These are phyloP conservation scores for Phrynocephalus forsythii DNA, from an alignment of 2,797 vertebrate genomes.

Conservation along the genomic window DNA sequence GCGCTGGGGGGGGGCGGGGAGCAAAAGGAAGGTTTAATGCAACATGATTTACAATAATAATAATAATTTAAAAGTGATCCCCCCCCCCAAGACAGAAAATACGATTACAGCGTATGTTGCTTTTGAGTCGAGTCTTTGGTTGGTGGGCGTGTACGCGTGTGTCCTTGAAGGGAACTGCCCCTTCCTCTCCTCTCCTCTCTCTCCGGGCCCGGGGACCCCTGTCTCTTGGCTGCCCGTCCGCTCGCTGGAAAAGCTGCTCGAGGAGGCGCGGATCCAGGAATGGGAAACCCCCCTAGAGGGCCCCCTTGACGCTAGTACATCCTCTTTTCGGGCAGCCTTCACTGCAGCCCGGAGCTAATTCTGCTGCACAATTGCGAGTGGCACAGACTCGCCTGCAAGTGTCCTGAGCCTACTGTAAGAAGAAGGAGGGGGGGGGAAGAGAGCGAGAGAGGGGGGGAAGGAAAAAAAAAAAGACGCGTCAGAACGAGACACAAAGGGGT, in stretches of 20 bases:
- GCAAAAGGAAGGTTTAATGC: not conserved
- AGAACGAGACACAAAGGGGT: slow-evolving; percentile 36
- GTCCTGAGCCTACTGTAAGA: slow-evolving; percentile 70
- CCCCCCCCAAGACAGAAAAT: no score
- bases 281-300: slow-evolving; percentile 84
- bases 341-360: slow-evolving; percentile 76
- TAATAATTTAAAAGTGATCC: no score
- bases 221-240: not conserved
- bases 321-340: slow-evolving; percentile 75
- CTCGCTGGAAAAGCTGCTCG: slow-evolving; percentile 41
- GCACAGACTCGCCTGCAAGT: slow-evolving; percentile 67
- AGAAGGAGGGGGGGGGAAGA: not conserved
- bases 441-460: not conserved
- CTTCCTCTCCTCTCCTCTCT: not conserved
- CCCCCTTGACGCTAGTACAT: slow-evolving; percentile 83
- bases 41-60: no score
- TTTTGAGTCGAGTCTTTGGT: not conserved
- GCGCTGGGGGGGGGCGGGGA: not conserved
- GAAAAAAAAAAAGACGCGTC: no score
- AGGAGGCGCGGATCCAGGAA: slow-evolving; percentile 45
- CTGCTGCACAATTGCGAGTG: slow-evolving; percentile 79
- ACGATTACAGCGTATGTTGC: not conserved
- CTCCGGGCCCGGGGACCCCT: not conserved
- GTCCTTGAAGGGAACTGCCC: no score
- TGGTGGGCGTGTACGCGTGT: slow-evolving; percentile 26